Percentiles rank a stretch among this genome's conserved stretches.
phyloP scores from a whole-genome alignment of 2,888 invertebrate genomes.

The Temnothorax unifasciatus region DNA sequence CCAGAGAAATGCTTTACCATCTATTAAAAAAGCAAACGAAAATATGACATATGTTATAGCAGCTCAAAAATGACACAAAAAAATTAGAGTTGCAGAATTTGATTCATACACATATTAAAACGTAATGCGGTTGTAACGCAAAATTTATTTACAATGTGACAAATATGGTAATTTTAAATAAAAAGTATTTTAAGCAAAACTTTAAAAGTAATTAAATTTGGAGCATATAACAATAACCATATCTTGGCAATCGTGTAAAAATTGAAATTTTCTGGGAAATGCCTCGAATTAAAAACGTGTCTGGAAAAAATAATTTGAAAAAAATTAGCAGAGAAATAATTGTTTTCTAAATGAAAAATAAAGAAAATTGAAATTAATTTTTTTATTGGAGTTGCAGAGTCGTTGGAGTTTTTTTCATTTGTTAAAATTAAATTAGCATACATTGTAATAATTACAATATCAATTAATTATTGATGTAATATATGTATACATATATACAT shows the following conservation, averaged over 20 bases:
- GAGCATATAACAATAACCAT: not conserved
- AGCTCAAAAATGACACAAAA: not conserved
- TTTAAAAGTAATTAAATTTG: not conserved
- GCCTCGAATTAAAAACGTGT: not conserved
- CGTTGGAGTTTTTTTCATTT: not conserved
- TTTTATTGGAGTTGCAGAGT: not conserved
- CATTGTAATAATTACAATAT: constrained; percentile 3
- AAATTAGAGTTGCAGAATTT: not conserved
- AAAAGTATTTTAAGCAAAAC: not conserved
- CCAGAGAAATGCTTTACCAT: not conserved
- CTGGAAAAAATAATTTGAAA: not conserved
- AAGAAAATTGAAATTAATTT: not conserved
- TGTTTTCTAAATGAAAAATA: not conserved
- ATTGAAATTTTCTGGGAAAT: not conserved
- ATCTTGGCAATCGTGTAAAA: not conserved
- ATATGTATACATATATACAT: not conserved
- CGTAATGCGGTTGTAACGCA: not conserved
- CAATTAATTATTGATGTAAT: not conserved
- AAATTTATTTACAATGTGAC: not conserved
- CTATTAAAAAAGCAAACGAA: not conserved
- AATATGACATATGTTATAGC: not conserved
- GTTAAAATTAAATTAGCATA: constrained; percentile 8
- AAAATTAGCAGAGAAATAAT: not conserved
- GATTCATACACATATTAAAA: not conserved
- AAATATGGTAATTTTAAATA: not conserved